These are phyloP conservation scores for Poeciliopsis turrubarensis DNA, from an alignment of 2,113 vertebrate genomes.

Conservation along the genomic window DNA sequence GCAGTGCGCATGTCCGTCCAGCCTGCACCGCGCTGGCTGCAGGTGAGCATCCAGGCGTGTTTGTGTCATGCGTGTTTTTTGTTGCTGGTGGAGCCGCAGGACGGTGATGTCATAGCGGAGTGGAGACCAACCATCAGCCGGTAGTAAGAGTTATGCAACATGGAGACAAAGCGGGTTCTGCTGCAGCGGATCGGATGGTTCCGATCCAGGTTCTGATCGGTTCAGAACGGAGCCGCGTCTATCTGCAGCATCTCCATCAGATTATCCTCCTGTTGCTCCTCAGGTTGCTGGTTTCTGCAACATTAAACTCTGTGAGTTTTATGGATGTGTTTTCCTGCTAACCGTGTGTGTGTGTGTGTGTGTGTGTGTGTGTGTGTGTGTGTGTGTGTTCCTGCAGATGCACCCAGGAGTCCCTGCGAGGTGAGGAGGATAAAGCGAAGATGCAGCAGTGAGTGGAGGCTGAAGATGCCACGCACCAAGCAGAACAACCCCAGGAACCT, in stretches of 20 bases:
- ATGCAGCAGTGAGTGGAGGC: slow-evolving; percentile 78
- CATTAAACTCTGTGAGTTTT: too few species aligned
- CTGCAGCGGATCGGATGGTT: slow-evolving; percentile 7
- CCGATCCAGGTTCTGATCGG: background rate
- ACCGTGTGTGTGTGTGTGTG: background rate
- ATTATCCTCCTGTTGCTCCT: too few species aligned
- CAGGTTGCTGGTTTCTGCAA: background rate
- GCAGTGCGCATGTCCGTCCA: slow-evolving; percentile 4
- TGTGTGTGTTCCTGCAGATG: slow-evolving; percentile 52
- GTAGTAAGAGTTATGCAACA: slow-evolving; percentile 80
- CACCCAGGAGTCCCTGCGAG: slow-evolving; percentile 36
- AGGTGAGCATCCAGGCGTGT: slow-evolving; percentile 3
- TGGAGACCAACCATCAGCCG: slow-evolving; percentile 58
- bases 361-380: background rate
- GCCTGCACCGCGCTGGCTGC: slow-evolving; percentile 4
- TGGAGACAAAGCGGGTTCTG: slow-evolving; percentile 54
- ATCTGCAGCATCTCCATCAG: background rate
- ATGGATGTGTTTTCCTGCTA: background rate
- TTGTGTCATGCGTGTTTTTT: background rate
- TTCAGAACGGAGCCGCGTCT: too few species aligned
- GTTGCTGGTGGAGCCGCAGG: slow-evolving; percentile 38
- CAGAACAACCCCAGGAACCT: slow-evolving; percentile 98
- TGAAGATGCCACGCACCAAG: slow-evolving; percentile 96
- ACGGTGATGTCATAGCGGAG: slow-evolving; percentile 82
- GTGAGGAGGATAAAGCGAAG: slow-evolving; percentile 30